phyloP scores from a whole-genome alignment of 2,113 vertebrate genomes.

The Otocyon megalotis region DNA sequence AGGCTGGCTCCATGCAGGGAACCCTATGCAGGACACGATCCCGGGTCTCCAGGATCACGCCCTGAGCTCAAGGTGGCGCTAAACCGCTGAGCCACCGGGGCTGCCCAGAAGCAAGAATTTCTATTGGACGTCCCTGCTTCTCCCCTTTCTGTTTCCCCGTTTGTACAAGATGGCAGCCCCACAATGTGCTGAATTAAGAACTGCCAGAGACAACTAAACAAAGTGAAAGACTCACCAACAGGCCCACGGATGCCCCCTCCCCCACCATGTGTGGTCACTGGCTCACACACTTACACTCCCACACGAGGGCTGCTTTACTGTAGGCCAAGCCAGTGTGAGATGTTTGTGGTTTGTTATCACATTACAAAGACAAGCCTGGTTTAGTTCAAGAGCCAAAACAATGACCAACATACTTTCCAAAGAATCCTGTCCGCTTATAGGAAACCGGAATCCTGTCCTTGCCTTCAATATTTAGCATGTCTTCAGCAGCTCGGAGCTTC shows the following conservation, averaged over 20 bases:
- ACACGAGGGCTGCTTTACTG: too few relatives aligned
- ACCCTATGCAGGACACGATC: too few relatives aligned
- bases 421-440: conserved; percentile 96
- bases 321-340: not conserved
- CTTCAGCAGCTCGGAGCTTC: conserved; percentile 95
- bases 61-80: too few relatives aligned
- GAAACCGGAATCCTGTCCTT: conserved; percentile 95
- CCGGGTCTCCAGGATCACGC: too few relatives aligned
- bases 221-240: not conserved
- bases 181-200: not conserved
- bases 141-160: not conserved
- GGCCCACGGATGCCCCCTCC: not conserved
- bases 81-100: too few relatives aligned
- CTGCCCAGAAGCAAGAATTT: not conserved
- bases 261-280: not conserved
- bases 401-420: conserved; percentile 92
- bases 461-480: conserved; percentile 93
- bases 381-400: not conserved
- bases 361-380: not conserved
- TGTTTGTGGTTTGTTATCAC: not conserved
- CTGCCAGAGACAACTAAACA: not conserved
- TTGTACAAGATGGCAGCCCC: not conserved
- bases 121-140: not conserved
- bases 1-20: too few relatives aligned
- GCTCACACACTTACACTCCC: not conserved